Evolutionary conservation across 2,888 invertebrate genomes (phyloP), one percentile per base, ranked within the genome.

Genomic region (Trileptium ribeirensis): DNA sequence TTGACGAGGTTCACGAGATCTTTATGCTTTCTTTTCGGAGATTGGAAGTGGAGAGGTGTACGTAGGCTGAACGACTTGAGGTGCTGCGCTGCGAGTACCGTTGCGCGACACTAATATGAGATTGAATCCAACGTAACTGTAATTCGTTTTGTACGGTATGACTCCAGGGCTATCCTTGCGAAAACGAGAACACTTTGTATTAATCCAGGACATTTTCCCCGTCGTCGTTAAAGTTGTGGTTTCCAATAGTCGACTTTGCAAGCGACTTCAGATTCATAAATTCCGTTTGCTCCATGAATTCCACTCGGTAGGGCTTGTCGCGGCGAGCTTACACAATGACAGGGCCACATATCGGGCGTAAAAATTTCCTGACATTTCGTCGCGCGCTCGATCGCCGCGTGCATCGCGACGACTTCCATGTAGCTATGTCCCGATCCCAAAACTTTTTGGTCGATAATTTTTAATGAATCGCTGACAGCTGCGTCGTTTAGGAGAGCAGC

Each of bases 381-480:
- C 15, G 70, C 70, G 29, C 29, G 36, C 70, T 70, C 70, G 31
- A 70, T 70, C 31, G 70, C 70, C 8, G 79, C 51, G 36, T 79
- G 79, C 79, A 79, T 79, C 3, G 79, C 24, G 67, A 67, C 79
- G 2, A 79, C 79, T 67, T 79, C 79, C 79, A 79, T 79, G 8
- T 79, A 37, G 36, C 67, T 74, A 33, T 79, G 79, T 3, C 79
- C 79, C 29, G 79, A 29, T 29, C 70, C 79, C 79, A 79, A 79
- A 34, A 79, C 51, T n/a, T 79, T 79, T 15, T n/a, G 8, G 8
- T 29, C 37, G 70, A 79, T 67, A 3, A 31, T 74, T 33, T 79
- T 24, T 29, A 79, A 8, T 29, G 8, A 33, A 24, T 19, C 19
- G 34, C 67, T n/a, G 33, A 36, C 36, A 29, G n/a, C 8, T 31